Evolutionary conservation across 2,888 invertebrate species (phyloP).

Genomic region (Pammene aurita): DNA sequence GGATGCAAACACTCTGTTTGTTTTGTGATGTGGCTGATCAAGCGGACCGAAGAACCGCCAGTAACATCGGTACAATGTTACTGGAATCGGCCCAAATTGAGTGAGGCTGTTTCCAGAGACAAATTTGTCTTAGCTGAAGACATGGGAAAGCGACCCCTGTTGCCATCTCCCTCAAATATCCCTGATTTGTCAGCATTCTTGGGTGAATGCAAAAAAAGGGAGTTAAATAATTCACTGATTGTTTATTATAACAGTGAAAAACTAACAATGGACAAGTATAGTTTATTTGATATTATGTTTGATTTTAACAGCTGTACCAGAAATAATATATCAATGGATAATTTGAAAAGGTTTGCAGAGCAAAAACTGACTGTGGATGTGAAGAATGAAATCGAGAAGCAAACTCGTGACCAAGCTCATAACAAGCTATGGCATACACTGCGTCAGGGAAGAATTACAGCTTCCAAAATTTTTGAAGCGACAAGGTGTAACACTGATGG

Average conservation of each 20-base stretch:
- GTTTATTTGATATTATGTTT: slow-evolving; percentile 1
- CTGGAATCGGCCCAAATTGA: not conserved
- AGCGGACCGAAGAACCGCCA: no score
- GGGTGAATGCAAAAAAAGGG: not conserved
- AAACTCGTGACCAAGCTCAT: not conserved
- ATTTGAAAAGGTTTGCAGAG: not conserved
- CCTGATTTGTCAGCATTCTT: not conserved
- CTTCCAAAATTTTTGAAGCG: not conserved
- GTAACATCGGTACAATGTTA: not conserved
- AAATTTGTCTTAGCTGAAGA: not conserved
- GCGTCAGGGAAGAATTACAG: slow-evolving; percentile 1
- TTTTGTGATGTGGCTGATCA: no score
- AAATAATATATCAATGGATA: not conserved
- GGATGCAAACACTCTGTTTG: no score
- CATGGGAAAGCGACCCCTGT: not conserved
- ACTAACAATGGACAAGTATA: not conserved
- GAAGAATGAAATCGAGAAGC: not conserved
- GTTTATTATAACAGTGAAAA: not conserved
- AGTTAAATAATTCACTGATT: not conserved
- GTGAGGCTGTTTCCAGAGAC: not conserved
- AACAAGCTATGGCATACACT: slow-evolving; percentile 5
- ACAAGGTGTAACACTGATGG: slow-evolving; percentile 4
- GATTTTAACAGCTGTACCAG: not conserved
- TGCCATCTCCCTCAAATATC: not conserved
- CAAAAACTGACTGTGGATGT: not conserved